Base-by-base conservation (phyloP, 2,797 vertebrate genomes). In the Halcyon badia region DNA sequence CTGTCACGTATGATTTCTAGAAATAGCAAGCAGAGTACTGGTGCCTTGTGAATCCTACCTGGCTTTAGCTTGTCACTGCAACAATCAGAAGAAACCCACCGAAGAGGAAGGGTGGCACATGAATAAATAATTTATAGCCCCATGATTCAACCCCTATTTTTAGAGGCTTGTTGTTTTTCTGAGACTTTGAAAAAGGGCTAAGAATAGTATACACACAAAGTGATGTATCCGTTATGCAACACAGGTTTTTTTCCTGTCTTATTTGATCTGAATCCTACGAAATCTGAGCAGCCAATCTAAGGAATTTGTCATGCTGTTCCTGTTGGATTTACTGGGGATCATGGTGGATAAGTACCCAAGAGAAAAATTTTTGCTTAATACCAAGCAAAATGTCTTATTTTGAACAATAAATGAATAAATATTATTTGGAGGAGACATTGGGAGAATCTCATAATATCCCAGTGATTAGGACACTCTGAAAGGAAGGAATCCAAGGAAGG, bases 141-240 rank as follows among this genome's bases (percentile, higher is more conserved):
- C 5, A 1, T 94, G 91, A 97, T 93, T 95, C 95, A 84, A 25
- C 28, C 71, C 56, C 48, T 96, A 73, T 90, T 96, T 97, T 96
- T 87, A 89, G 88, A 69, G 41, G 13, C 51, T 90, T 80, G 16
- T 49, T 83, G 48, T 70, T 97, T 94, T 97, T 31, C 56, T 76
- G 48, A 82, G 73, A 11, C 58, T 90, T 88, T 81, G 61, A 68
- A 90, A 96, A 66, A 77, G 30, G 57, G 18, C 83, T 95, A 82
- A 94, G 70, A 95, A 92, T 90, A 95, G 60, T 35, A 39, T 70
- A 42, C 25, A 54, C 33, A 37, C 64, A 19, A 72, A 91, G 56
- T 79, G 85, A 49, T 66, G 57, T 62, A 25, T 60, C 56, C 44
- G 92, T 93, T 94, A 84, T 95, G 72, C 60, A 86, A 54, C 58